Evolutionary conservation across 2,797 vertebrate genomes (phyloP), one percentile per base, ranked within the genome.

Genomic region (Acropternis orthonyx): DNA sequence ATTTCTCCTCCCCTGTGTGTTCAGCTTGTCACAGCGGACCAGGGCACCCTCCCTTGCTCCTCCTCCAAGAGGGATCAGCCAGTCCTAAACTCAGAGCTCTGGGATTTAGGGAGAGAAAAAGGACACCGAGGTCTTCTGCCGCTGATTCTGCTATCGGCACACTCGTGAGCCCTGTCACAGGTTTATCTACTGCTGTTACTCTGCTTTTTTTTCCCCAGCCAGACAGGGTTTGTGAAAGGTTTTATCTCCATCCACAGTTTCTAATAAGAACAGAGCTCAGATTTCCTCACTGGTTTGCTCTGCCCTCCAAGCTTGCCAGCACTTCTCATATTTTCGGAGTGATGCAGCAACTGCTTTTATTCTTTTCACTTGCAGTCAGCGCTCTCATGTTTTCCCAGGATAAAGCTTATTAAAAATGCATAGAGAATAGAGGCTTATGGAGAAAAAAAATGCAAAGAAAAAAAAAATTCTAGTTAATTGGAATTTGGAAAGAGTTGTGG

Each of bases 331-430:
- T 92, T 89, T 89, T 75, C 82, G 62, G 92, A 91, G 87, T 58
- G 39, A 74, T 1, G 4, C 92, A 92, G 89, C 84, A 75, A 59
- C 56, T 58, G 89, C 87, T 89, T 94, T 93, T 89, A 85, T 95
- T 95, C 93, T 92, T 65, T 93, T 78, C 30, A 48, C 82, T 92
- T 28, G 69, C 79, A 93, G 88, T 69, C 78, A 48, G 74, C 3
- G 1, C 75, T 85, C 94, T 92, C 77, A 34, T 93, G 95, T 95
- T 96, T 97, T 95, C 92, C 85, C 85, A 93, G 95, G 94, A 94
- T 92, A 95, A 97, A 92, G 73, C 95, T 93, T 81, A 95, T 96
- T 95, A 95, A 95, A 96, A 92, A 95, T 96, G 90, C 94, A 95
- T 71, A 86, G 86, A 96, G 93, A 93, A 95, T 54, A 93, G 92